Conservation (phyloP, 23 tunicate species). For the Halocynthia roretzi region DNA sequence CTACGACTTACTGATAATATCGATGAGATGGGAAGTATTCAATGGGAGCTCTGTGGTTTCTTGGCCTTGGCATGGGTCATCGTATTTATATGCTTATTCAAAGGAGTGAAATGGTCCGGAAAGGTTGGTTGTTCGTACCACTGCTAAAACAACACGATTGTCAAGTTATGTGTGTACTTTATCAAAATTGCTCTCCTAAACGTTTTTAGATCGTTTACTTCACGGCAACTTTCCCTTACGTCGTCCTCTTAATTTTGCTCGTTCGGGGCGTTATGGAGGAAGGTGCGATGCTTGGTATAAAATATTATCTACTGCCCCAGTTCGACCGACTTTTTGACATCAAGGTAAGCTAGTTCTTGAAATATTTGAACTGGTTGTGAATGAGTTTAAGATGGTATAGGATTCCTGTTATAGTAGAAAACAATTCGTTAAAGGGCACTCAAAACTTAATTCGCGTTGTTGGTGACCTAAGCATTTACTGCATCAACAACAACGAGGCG, state of each 20-base stretch:
- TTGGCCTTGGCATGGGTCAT: conserved; percentile 62
- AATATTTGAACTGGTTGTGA: not conserved
- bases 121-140: conserved; percentile 25
- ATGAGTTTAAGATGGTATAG: too few species aligned
- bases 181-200: too few species aligned
- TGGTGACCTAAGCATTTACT: too few species aligned
- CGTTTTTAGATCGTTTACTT: conserved; percentile 55
- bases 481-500: too few species aligned
- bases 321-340: not conserved
- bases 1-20: conserved; percentile 39
- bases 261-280: conserved; percentile 60
- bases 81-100: conserved; percentile 64
- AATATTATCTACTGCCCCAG: conserved; percentile 56
- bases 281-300: conserved; percentile 50
- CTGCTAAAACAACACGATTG: too few species aligned
- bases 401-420: too few species aligned
- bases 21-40: conserved; percentile 42
- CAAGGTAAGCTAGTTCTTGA: not conserved
- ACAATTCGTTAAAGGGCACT: too few species aligned
- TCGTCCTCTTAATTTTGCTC: conserved; percentile 47
- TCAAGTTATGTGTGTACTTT: too few species aligned
- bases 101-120: conserved; percentile 86
- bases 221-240: conserved; percentile 77
- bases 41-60: conserved; percentile 42
- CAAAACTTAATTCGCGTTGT: too few species aligned